Evolutionary conservation across 2,888 invertebrate genomes (phyloP).

Genomic region (Calliopum simillimum): DNA sequence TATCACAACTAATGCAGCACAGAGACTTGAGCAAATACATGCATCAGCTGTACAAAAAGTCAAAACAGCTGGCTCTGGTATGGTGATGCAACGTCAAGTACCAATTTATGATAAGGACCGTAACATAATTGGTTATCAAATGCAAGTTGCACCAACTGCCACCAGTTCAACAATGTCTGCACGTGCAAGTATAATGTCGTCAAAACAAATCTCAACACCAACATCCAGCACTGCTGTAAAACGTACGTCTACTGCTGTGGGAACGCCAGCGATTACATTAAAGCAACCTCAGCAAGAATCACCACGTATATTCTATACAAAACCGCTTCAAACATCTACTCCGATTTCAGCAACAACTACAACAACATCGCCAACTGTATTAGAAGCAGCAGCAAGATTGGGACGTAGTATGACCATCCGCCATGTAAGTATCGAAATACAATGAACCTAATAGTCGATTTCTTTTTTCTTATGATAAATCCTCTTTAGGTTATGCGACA

Average conservation of each 20-base stretch:
- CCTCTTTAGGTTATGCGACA: no score
- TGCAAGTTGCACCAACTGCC: constrained; percentile 19
- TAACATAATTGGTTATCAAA: constrained; percentile 49
- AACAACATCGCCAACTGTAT: constrained; percentile 23
- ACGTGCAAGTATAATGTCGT: constrained; percentile 40
- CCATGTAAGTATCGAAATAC: constrained; percentile 38
- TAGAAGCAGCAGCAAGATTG: constrained; percentile 36
- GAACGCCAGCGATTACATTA: constrained; percentile 10
- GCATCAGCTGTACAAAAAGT: constrained; percentile 31
- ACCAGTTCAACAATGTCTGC: constrained; percentile 43
- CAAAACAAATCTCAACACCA: constrained; percentile 4
- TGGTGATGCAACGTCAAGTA: constrained; percentile 29
- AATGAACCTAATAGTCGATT: no score
- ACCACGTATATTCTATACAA: constrained; percentile 49
- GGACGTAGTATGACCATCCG: constrained; percentile 35
- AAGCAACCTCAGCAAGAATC: constrained; percentile 47
- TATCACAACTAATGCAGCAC: constrained; percentile 1
- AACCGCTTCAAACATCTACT: constrained; percentile 45
- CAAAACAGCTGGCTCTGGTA: constrained; percentile 17
- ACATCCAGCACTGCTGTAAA: not conserved
- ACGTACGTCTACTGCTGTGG: constrained; percentile 1
- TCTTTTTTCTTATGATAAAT: no score
- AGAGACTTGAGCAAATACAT: constrained; percentile 13
- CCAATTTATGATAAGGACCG: constrained; percentile 47
- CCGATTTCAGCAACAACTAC: constrained; percentile 38